These are phyloP conservation scores for Acanthornis magna DNA, from an alignment of 2,797 vertebrate species.

Conservation along the genomic window DNA sequence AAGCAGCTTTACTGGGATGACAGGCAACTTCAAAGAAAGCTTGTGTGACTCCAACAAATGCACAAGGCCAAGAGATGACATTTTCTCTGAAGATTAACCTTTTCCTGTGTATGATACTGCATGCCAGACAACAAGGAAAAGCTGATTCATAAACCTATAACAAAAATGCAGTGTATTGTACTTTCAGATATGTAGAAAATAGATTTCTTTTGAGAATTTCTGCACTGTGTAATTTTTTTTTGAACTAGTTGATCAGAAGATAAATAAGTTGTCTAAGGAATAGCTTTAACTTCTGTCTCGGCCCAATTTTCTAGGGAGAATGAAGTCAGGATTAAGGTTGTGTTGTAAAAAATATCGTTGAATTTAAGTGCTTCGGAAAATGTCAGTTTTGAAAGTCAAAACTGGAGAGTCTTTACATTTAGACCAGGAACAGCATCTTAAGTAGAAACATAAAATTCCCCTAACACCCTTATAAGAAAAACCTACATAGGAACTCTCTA, in stretches of 20 bases:
- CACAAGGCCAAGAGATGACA: background rate
- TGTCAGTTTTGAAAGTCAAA: background rate
- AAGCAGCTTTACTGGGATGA: slow-evolving; percentile 40
- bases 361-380: background rate
- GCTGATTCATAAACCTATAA: background rate
- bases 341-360: background rate
- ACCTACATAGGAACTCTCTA: background rate
- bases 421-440: background rate
- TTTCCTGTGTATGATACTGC: background rate
- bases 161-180: background rate
- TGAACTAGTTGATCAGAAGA: background rate
- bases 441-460: background rate
- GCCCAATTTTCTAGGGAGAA: background rate
- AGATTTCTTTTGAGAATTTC: background rate
- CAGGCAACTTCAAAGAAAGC: slow-evolving; percentile 38
- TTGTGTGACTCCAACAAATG: slow-evolving; percentile 15
- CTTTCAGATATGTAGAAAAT: background rate
- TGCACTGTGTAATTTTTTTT: background rate
- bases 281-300: background rate
- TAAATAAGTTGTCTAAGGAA: background rate
- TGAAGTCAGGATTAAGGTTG: background rate
- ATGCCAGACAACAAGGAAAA: background rate
- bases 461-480: background rate
- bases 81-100: slow-evolving; percentile 51
- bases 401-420: background rate